These are phyloP conservation scores for Callinectes sapidus DNA, from an alignment of 2,888 invertebrate species.

Conservation along the genomic window DNA sequence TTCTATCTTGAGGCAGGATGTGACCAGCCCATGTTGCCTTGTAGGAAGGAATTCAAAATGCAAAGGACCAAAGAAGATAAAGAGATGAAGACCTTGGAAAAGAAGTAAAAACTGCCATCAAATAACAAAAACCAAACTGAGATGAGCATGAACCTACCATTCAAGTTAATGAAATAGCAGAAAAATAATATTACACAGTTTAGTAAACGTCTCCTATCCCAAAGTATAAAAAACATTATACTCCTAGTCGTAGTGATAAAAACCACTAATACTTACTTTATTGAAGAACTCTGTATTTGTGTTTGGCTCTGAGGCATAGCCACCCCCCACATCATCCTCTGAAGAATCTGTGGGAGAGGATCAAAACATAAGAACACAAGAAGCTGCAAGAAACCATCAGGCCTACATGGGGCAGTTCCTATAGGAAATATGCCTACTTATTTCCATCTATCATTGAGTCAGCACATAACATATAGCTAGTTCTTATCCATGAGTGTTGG, in stretches of 20 bases:
- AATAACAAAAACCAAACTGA: neutral
- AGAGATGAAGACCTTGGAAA: no score
- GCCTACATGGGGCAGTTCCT: no score
- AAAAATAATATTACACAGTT: neutral
- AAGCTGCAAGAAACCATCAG: no score
- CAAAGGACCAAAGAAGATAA: no score
- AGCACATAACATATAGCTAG: neutral
- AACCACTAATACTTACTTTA: constrained; percentile 52
- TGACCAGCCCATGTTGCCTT: no score
- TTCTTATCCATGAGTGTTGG: no score
- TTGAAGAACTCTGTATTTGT: constrained; percentile 70
- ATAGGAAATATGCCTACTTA: no score
- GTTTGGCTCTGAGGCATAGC: constrained; percentile 71
- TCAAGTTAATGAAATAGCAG: neutral
- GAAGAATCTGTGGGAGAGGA: constrained; percentile 59
- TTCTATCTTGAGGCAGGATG: no score
- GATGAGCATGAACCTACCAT: neutral
- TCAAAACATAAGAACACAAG: neutral
- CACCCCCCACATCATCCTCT: constrained; percentile 68
- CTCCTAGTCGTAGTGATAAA: neutral
- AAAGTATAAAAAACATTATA: neutral
- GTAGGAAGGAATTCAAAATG: no score
- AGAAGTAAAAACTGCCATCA: neutral
- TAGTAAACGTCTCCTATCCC: neutral
- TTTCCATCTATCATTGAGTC: neutral